Percentiles rank a stretch among this genome's conserved stretches.
Conservation (phyloP, 2,888 invertebrate genomes). For the Dolomedes plantarius region DNA sequence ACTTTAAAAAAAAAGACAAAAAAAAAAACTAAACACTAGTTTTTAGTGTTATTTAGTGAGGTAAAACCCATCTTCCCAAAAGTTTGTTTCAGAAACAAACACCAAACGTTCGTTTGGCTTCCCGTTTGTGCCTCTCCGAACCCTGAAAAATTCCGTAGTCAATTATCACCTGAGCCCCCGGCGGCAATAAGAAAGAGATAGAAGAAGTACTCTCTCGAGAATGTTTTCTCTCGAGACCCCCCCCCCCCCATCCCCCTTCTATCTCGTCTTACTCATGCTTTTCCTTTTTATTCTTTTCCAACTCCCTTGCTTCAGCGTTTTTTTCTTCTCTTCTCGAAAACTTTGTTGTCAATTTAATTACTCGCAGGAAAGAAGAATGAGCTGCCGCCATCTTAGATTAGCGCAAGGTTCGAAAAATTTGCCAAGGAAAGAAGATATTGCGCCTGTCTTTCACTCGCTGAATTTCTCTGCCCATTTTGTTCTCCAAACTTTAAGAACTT, state of each 20-base stretch:
- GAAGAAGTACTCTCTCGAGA: background rate
- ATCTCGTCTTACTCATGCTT: background rate
- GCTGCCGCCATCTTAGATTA: constrained; percentile 7
- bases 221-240: background rate
- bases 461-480: too few species aligned
- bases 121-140: background rate
- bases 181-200: background rate
- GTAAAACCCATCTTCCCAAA: too few species aligned
- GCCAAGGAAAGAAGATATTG: too few species aligned
- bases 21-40: too few species aligned
- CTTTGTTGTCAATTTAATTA: constrained; percentile 7
- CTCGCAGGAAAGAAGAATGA: background rate
- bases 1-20: too few species aligned
- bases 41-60: too few species aligned
- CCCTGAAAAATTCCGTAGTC: background rate
- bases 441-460: too few species aligned
- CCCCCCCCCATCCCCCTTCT: background rate
- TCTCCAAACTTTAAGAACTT: too few species aligned
- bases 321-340: background rate
- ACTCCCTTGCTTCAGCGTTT: background rate
- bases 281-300: background rate
- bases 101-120: background rate
- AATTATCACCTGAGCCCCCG: constrained; percentile 14
- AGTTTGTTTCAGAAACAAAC: background rate
- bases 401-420: background rate